Evolutionary conservation across 2,888 invertebrate species (phyloP).

Genomic region (Orthosia gracilis): DNA sequence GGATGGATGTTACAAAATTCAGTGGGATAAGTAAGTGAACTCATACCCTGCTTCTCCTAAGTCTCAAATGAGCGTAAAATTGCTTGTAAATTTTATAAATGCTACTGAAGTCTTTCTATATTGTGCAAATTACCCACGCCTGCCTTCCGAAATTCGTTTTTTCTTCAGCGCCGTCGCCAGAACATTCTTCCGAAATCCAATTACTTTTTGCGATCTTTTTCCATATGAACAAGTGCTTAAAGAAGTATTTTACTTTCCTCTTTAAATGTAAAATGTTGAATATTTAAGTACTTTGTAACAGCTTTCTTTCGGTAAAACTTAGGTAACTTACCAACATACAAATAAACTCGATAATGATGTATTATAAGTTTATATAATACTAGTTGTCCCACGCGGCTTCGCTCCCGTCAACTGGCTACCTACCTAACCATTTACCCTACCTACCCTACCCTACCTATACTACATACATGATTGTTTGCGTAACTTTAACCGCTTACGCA

Average conservation of each 20-base stretch:
- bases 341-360: neutral
- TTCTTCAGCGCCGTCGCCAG: conserved; percentile 43
- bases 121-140: conserved; percentile 46
- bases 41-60: neutral
- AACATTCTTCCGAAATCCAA: conserved; percentile 58
- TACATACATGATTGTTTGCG: too few species aligned
- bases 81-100: conserved; percentile 39
- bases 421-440: too few species aligned
- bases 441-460: too few species aligned
- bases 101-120: conserved; percentile 52
- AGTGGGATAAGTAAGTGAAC: neutral
- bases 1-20: neutral
- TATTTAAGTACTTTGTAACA: neutral
- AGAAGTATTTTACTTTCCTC: neutral
- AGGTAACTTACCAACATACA: neutral
- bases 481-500: too few species aligned
- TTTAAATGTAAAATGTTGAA: conserved; percentile 4
- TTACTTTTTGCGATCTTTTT: conserved; percentile 58
- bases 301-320: neutral
- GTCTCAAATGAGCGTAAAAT: conserved; percentile 30
- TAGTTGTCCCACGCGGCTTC: too few species aligned
- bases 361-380: too few species aligned
- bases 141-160: conserved; percentile 56
- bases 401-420: too few species aligned
- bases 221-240: conserved; percentile 23